phyloP scores from a whole-genome alignment of 2,797 vertebrate species.

The Ctenopoma multispine region DNA sequence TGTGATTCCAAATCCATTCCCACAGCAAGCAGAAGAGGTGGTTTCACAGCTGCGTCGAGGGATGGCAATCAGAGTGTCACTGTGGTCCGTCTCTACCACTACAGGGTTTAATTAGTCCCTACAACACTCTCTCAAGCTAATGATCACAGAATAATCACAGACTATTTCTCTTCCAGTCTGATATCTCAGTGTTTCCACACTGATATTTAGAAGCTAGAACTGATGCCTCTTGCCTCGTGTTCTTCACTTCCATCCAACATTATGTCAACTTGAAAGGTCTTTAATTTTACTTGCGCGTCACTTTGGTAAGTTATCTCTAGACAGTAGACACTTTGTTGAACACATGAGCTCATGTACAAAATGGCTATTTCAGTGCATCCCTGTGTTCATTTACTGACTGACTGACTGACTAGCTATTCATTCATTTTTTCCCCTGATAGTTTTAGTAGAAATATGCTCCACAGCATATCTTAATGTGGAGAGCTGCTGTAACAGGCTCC shows the following conservation, averaged over 20 bases:
- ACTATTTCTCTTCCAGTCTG: slow-evolving; percentile 37
- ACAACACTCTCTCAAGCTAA: slow-evolving; percentile 49
- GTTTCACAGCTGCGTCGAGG: slow-evolving; percentile 65
- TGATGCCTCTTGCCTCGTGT: slow-evolving; percentile 6
- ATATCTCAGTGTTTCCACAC: slow-evolving; percentile 28
- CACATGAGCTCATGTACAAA: slow-evolving; percentile 2
- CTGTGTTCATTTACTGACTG: neutral
- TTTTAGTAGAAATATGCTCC: too few relatives aligned
- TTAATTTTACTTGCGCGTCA: neutral
- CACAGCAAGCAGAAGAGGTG: slow-evolving; percentile 18
- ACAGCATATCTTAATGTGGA: neutral
- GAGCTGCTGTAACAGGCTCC: neutral
- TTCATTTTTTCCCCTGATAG: too few relatives aligned
- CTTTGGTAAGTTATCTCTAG: slow-evolving; percentile 2
- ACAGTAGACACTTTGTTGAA: neutral
- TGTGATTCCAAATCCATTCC: slow-evolving; percentile 19
- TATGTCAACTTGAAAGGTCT: neutral
- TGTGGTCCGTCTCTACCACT: slow-evolving; percentile 35
- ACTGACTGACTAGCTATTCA: too few relatives aligned
- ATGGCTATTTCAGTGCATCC: neutral
- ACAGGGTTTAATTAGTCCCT: slow-evolving; percentile 70
- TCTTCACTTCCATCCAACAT: slow-evolving; percentile 1
- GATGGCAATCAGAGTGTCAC: slow-evolving; percentile 46
- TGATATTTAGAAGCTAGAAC: slow-evolving; percentile 9
- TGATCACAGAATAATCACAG: slow-evolving; percentile 62